Conservation (phyloP, 2,888 invertebrate genomes). For the Lasioglossum figueresi region DNA sequence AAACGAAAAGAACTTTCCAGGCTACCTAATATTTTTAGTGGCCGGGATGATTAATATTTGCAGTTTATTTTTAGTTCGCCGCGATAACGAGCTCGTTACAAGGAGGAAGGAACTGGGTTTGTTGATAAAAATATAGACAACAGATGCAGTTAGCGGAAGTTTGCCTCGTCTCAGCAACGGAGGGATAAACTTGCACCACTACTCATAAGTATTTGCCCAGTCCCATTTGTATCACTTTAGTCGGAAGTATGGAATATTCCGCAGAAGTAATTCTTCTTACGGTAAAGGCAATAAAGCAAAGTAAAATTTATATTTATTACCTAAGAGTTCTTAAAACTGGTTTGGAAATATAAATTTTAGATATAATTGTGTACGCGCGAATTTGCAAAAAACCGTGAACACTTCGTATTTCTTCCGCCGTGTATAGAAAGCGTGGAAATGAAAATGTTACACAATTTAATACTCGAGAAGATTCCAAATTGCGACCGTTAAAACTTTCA, state of each 20-base stretch:
- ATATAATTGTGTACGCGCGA: background rate
- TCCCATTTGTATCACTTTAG: background rate
- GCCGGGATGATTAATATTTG: background rate
- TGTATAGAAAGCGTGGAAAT: background rate
- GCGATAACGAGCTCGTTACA: background rate
- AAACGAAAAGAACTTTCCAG: too few relatives aligned
- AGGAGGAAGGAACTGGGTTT: too few relatives aligned
- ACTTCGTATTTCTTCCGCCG: background rate
- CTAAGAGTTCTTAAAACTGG: background rate
- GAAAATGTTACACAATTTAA: background rate
- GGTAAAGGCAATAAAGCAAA: background rate
- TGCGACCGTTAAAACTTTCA: conserved; percentile 5
- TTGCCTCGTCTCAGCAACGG: background rate
- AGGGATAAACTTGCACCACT: background rate
- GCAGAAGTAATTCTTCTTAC: background rate
- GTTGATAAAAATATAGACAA: background rate
- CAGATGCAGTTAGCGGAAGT: background rate
- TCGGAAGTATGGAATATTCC: background rate
- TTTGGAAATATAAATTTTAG: background rate
- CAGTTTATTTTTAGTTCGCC: background rate
- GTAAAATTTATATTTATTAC: background rate
- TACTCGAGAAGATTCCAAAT: background rate
- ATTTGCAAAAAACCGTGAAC: background rate
- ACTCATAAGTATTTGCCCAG: background rate
- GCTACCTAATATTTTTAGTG: background rate